Evolutionary conservation across 2,113 vertebrate species (phyloP), one percentile per base, ranked within the genome.

Genomic region (Myxocyprinus asiaticus): DNA sequence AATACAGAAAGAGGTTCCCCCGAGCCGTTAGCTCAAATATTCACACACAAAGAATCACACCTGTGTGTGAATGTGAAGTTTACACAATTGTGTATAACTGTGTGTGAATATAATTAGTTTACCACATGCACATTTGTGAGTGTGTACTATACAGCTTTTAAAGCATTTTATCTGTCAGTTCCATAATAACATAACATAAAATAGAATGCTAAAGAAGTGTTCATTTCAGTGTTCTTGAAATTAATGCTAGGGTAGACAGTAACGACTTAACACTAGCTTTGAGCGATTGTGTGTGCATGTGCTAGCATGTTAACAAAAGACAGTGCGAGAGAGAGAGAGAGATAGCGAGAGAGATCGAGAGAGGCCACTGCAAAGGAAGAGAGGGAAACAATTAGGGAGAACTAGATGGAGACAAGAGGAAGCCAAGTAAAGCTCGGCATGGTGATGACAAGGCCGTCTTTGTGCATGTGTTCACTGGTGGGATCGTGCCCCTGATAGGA

Each of bases 271-370:
- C 3, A 48, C 61, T 65, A n/a, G 62, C 73, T 55, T 61, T 65
- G 48, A 64, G 47, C 5, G 48, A 76, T 50, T 64, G 1, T 33
- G 15, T 51, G 22, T 8, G 8, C 42, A 53, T 72, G 69, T 59
- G 55, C 55, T 59, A 45, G 69, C 72, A 75, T 75, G 58, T 75
- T 68, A 78, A 67, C 65, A 78, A 69, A 69, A 48, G 33, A 51
- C 45, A 8, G 33, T 77, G 53, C 71, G 58, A 15, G 47, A 69
- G 77, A 82, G 85, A 88, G 82, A 86, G 47, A 72, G 77, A 83
- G 85, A 88, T 82, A 86, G 55, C 69, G 77, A 15, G 47, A 69
- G 77, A 82, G 85, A 88, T n/a, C n/a, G 53, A 72, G 77, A 83
- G 85, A 88, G 83, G 85, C 73, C 7, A 9, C 7, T 6, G 61